phyloP scores from a whole-genome alignment of 1,140 invertebrate species.

The Achroia grisella region DNA sequence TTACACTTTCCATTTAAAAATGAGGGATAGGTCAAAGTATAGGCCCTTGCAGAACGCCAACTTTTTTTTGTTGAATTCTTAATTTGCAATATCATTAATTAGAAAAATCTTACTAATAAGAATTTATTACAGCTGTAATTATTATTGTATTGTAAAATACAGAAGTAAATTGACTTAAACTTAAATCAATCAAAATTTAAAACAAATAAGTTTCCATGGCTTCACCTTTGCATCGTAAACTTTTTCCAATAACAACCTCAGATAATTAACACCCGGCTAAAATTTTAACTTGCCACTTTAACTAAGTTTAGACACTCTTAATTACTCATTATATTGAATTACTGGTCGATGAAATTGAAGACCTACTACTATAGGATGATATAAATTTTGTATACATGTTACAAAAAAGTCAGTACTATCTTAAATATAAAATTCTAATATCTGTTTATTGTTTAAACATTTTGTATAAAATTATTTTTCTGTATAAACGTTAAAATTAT shows the following conservation, averaged over 20 bases:
- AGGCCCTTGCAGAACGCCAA: neutral
- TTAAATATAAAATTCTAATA: too few relatives aligned
- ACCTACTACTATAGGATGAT: too few relatives aligned
- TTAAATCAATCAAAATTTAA: constrained; percentile 25
- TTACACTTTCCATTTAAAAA: neutral
- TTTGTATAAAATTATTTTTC: too few relatives aligned
- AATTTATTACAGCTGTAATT: too few relatives aligned
- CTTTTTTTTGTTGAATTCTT: neutral
- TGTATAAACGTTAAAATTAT: too few relatives aligned
- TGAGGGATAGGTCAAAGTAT: neutral
- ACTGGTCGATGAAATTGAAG: neutral
- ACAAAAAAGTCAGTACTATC: too few relatives aligned
- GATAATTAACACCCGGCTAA: constrained; percentile 16
- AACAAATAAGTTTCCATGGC: constrained; percentile 16
- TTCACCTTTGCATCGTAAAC: constrained; percentile 16
- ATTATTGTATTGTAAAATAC: too few relatives aligned
- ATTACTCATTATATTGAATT: constrained; percentile 12
- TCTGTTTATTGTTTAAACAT: too few relatives aligned
- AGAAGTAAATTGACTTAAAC: too few relatives aligned
- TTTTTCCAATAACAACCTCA: constrained; percentile 20
- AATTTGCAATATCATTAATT: too few relatives aligned
- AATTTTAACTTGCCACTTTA: constrained; percentile 23
- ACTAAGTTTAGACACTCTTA: constrained; percentile 9
- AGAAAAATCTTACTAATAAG: too few relatives aligned
- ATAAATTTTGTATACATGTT: too few relatives aligned